Evolutionary conservation across 2,797 vertebrate species (phyloP), one percentile per base, ranked within the genome.

Genomic region (Acanthurus leucopareius): DNA sequence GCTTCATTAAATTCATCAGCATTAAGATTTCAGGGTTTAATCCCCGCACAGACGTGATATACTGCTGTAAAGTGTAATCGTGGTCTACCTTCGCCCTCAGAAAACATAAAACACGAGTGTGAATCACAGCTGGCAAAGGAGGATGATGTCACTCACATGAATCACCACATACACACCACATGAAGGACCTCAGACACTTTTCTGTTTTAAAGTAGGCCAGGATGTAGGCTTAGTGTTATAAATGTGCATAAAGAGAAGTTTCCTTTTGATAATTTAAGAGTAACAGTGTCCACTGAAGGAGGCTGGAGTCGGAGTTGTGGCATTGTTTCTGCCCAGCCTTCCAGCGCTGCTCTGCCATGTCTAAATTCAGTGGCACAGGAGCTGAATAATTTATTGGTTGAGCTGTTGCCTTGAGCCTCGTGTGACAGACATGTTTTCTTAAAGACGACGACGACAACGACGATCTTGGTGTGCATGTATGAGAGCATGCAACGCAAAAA

Each of bases 381-480:
- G 63, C 59, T 96, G 91, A 95, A 96, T 95, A 91, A 95, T 95
- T 95, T 65, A 95, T 92, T 64, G 77, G 70, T n/a, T 73, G 88
- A 93, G 90, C 77, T 80, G 83, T 73, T 89, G 88, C 86, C 86
- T 86, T 75, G 66, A 85, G 85, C 85, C 69, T 68, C 58, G 69
- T 65, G 83, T 85, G 86, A 89, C 88, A 86, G 86, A 88, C 78
- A 69, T 75, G 72, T 79, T 89, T 86, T 88, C 89, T 93, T 93
- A 90, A 93, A 93, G 88, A 83, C 28, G 28, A 32, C 28, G 28
- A 25, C 25, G 25, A 25, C 25, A 3, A 25, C 28, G 86, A 72
- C 2, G 70, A 48, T 74, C 61, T 53, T 32, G 78, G 60, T 69
- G 70, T 72, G 49, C 44, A 44, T 71, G 63, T 65, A 28, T 64